Conservation (phyloP, 1,140 invertebrate species). For the Triops cancriformis region DNA sequence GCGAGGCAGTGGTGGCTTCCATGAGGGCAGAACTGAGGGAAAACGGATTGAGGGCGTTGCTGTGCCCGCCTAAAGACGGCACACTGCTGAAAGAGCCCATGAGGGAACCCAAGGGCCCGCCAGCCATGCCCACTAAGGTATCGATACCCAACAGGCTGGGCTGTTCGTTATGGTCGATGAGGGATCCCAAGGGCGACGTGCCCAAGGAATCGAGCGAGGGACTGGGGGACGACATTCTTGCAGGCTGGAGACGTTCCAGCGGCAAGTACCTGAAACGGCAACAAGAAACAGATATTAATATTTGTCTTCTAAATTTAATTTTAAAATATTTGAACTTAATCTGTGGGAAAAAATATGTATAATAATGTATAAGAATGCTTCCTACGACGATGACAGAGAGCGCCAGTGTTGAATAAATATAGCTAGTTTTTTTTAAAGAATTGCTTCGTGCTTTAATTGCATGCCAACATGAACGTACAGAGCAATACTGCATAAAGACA, state of each 20-base stretch:
- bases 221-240: conserved; percentile 23
- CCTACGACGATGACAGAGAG: no score
- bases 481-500: no score
- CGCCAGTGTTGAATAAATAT: no score
- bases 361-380: no score
- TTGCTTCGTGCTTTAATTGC: no score
- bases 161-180: conserved; percentile 25
- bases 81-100: neutral
- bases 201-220: conserved; percentile 27
- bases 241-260: neutral
- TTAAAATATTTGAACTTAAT: no score
- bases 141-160: conserved; percentile 25
- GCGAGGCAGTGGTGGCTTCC: neutral
- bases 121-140: conserved; percentile 18
- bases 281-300: neutral
- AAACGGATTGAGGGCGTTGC: neutral
- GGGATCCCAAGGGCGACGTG: conserved; percentile 25
- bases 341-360: no score
- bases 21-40: neutral
- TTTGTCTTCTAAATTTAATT: neutral
- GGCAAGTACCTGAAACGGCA: neutral
- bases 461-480: no score
- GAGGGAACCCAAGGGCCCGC: neutral
- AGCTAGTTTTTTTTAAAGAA: no score
- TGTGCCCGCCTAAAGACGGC: neutral